Conservation (phyloP, 2,888 invertebrate genomes). For the Lacanobia wlatinum region DNA sequence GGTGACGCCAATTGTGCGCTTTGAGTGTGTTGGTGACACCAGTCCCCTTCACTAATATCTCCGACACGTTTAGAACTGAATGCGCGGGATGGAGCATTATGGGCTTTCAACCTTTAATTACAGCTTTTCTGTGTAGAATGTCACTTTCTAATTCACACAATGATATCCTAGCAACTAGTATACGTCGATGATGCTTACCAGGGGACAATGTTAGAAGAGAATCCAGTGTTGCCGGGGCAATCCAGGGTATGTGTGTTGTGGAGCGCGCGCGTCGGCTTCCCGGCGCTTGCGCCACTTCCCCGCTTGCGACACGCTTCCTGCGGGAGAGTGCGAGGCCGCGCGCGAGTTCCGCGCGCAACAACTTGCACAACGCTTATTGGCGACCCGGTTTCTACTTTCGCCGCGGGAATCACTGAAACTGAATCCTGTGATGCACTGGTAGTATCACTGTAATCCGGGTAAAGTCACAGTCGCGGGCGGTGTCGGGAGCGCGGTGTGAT, state of each 20-base stretch:
- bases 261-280: constrained; percentile 84
- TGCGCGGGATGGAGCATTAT: constrained; percentile 62
- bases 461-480: constrained; percentile 78
- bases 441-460: constrained; percentile 89
- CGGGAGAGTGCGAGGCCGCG: constrained; percentile 89
- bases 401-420: constrained; percentile 84
- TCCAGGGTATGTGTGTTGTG: constrained; percentile 83
- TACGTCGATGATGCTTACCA: constrained; percentile 75
- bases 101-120: constrained; percentile 56
- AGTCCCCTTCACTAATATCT: constrained; percentile 84
- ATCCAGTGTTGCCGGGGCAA: constrained; percentile 77
- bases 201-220: constrained; percentile 74
- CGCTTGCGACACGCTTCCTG: constrained; percentile 89
- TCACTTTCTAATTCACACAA: constrained; percentile 60
- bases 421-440: constrained; percentile 87
- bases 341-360: constrained; percentile 85
- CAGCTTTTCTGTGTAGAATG: constrained; percentile 44
- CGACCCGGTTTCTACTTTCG: constrained; percentile 87
- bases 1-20: constrained; percentile 80
- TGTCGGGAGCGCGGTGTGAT: constrained; percentile 76
- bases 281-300: constrained; percentile 89
- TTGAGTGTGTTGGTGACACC: constrained; percentile 77
- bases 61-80: constrained; percentile 68
- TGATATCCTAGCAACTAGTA: constrained; percentile 44
- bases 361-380: constrained; percentile 87